Percentiles rank a stretch among this genome's conserved stretches.
Evolutionary conservation across 2,797 vertebrate genomes (phyloP).

Genomic region (Enteromius argenteus): DNA sequence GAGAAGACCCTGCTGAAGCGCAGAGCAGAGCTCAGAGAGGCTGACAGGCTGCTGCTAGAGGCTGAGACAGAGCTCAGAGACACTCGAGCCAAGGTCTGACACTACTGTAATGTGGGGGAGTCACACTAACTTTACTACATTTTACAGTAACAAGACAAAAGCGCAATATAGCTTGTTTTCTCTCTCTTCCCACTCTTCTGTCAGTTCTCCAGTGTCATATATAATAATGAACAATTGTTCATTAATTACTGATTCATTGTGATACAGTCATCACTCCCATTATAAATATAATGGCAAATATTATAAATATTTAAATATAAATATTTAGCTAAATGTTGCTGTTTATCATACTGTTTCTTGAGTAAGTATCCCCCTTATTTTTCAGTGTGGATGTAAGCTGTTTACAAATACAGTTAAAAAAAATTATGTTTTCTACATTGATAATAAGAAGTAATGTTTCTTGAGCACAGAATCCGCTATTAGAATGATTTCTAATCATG

Average conservation of each 20-base stretch:
- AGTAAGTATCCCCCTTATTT: not conserved
- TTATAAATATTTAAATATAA: too few species aligned
- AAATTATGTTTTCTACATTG: not conserved
- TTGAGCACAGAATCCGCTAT: not conserved
- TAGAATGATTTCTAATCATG: not conserved
- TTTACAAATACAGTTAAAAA: not conserved
- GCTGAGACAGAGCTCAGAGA: conserved; percentile 81
- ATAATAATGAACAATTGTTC: not conserved
- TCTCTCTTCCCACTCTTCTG: not conserved
- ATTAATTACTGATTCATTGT: not conserved
- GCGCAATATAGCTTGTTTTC: not conserved
- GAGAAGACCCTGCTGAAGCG: conserved; percentile 88
- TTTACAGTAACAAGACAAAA: not conserved
- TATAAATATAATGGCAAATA: too few species aligned
- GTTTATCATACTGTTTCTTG: not conserved
- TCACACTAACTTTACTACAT: not conserved
- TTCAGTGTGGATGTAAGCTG: not conserved
- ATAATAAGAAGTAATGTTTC: not conserved
- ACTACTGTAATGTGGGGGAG: not conserved
- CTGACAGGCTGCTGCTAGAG: conserved; percentile 84
- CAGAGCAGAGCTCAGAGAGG: conserved; percentile 85
- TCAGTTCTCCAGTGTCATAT: not conserved
- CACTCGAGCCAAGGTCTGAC: conserved; percentile 77
- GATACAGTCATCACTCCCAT: not conserved
- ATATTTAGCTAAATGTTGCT: not conserved